Evolutionary conservation across 2,888 invertebrate genomes (phyloP).

Genomic region (Bombylius major): DNA sequence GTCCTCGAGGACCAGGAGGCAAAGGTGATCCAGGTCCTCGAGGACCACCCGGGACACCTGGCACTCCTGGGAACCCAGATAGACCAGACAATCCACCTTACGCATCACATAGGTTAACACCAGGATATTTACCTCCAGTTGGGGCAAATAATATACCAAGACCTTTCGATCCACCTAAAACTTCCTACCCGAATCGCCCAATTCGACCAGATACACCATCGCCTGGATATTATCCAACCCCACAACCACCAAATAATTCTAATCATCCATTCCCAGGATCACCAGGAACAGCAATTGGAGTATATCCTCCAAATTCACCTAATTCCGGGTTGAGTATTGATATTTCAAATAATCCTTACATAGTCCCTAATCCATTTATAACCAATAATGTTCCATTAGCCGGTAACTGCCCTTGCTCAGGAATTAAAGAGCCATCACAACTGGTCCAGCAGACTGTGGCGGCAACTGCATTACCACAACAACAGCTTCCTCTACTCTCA

Average conservation of each 20-base stretch:
- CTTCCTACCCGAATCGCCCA: constrained; percentile 14
- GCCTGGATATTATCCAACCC: constrained; percentile 16
- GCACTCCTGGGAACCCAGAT: constrained; percentile 20
- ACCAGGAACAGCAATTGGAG: constrained; percentile 27
- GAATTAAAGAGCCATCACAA: constrained; percentile 42
- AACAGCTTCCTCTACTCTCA: constrained; percentile 30
- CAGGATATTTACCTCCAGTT: constrained; percentile 29
- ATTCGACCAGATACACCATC: constrained; percentile 16
- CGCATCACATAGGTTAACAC: constrained; percentile 26
- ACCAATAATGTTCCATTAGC: constrained; percentile 49
- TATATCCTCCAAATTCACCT: constrained; percentile 40
- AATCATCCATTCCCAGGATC: constrained; percentile 21
- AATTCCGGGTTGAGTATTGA: constrained; percentile 23
- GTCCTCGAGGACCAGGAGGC: constrained; percentile 20
- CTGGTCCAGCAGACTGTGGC: constrained; percentile 21
- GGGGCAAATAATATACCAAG: constrained; percentile 14
- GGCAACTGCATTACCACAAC: constrained; percentile 29
- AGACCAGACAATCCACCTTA: constrained; percentile 20
- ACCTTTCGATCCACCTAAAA: constrained; percentile 6
- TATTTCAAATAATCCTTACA: constrained; percentile 8
- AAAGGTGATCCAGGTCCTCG: constrained; percentile 28
- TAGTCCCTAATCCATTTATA: constrained; percentile 43
- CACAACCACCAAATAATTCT: constrained; percentile 22
- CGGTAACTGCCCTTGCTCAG: constrained; percentile 46
- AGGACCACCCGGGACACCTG: constrained; percentile 14